Evolutionary conservation across 23 tunicate species (phyloP), one percentile per base, ranked within the genome.

Genomic region (Diplosoma virens): DNA sequence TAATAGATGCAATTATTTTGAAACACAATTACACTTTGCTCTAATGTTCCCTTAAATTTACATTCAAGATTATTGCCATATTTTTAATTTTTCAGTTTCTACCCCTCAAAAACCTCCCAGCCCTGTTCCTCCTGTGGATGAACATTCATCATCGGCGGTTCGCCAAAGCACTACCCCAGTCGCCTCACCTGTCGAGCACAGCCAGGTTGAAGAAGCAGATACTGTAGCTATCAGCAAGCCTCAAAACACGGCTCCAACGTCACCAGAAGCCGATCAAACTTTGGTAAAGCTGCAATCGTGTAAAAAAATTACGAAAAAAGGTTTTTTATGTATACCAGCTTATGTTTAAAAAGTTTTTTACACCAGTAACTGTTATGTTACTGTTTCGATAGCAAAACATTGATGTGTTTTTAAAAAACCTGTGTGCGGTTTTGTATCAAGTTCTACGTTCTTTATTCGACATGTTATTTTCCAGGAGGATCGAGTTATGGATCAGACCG

Each of bases 381-480:
- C n/a, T n/a, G n/a, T n/a, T n/a, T n/a, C n/a, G n/a, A n/a, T n/a
- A n/a, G n/a, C n/a, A n/a, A n/a, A n/a, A n/a, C n/a, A n/a, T n/a
- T n/a, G n/a, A n/a, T n/a, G n/a, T n/a, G n/a, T n/a, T n/a, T n/a
- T n/a, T n/a, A n/a, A n/a, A n/a, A n/a, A n/a, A n/a, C n/a, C n/a
- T n/a, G n/a, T n/a, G n/a, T n/a, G n/a, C n/a, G n/a, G n/a, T n/a
- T n/a, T n/a, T n/a, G n/a, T n/a, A n/a, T n/a, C n/a, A n/a, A n/a
- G n/a, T n/a, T n/a, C n/a, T n/a, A n/a, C n/a, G n/a, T n/a, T n/a
- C n/a, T n/a, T n/a, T n/a, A n/a, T n/a, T n/a, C n/a, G n/a, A n/a
- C n/a, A n/a, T n/a, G n/a, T n/a, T n/a, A n/a, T 55, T 14, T 29
- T n/a, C 5, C 69, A 61, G 69, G 69, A 73, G 6, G 79, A 73